These are phyloP conservation scores for Elegia similella DNA, from an alignment of 2,888 invertebrate species.

Conservation along the genomic window DNA sequence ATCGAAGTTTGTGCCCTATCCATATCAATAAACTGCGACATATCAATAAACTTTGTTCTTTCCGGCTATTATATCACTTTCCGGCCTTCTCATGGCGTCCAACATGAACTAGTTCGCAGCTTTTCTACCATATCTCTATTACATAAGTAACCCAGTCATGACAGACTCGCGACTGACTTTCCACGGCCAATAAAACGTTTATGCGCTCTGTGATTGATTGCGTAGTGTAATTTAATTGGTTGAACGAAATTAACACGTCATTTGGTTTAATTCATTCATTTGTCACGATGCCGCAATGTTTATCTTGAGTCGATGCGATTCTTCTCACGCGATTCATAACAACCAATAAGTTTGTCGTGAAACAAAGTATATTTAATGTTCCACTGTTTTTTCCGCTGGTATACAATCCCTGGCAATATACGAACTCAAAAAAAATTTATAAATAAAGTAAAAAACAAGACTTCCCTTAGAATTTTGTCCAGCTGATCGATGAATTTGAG, in stretches of 20 bases:
- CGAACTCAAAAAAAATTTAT: too few species aligned
- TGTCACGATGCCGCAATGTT: not conserved
- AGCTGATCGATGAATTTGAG: too few species aligned
- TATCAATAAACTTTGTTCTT: not conserved
- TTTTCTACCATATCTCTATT: slow-evolving; percentile 3
- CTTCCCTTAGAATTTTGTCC: too few species aligned
- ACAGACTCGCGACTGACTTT: not conserved
- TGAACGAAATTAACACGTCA: slow-evolving; percentile 7
- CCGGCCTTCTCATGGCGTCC: not conserved
- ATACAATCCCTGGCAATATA: too few species aligned
- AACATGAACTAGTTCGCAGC: not conserved
- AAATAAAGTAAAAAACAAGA: too few species aligned
- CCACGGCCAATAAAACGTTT: slow-evolving; percentile 3
- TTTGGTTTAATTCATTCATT: not conserved
- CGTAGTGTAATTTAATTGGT: not conserved
- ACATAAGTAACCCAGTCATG: not conserved
- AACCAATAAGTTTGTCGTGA: too few species aligned
- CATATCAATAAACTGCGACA: not conserved
- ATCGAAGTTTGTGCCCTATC: too few species aligned
- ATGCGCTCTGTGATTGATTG: slow-evolving; percentile 4
- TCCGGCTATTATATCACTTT: not conserved
- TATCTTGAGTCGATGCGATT: not conserved
- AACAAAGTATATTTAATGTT: too few species aligned
- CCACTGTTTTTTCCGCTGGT: too few species aligned
- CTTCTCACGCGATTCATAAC: too few species aligned